A percentile compares a stretch with the other conserved stretches of the same genome.
Conservation (phyloP, 2,113 vertebrate genomes). For the Hucho hucho region DNA sequence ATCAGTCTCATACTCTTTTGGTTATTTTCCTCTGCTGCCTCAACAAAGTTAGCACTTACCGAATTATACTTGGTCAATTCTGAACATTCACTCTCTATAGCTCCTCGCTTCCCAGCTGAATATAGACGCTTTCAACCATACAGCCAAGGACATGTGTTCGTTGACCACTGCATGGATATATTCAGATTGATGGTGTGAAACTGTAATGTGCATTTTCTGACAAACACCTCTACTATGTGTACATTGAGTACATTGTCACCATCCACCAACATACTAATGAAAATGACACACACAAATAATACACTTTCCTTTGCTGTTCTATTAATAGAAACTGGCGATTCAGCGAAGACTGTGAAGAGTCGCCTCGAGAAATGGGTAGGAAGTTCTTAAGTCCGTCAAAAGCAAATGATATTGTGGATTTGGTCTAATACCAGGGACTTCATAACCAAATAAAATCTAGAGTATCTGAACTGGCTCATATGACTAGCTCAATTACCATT, state of each 20-base stretch:
- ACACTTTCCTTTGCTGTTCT: too few species aligned
- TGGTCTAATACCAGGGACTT: too few species aligned
- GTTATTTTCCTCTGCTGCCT: not conserved
- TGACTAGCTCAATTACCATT: too few species aligned
- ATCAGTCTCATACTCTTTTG: not conserved
- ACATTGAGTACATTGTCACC: not conserved
- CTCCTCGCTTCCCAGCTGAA: not conserved
- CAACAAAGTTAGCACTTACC: not conserved
- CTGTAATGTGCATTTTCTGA: not conserved
- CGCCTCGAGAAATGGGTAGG: too few species aligned
- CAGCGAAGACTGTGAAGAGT: too few species aligned
- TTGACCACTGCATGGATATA: slow-evolving; percentile 2
- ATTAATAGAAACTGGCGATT: too few species aligned
- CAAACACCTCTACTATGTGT: not conserved
- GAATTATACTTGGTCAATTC: not conserved
- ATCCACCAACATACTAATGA: not conserved
- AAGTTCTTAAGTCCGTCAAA: too few species aligned
- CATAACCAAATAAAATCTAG: too few species aligned
- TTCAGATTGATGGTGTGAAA: not conserved
- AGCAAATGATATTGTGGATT: too few species aligned
- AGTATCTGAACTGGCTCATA: too few species aligned
- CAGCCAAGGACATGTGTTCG: slow-evolving; percentile 29
- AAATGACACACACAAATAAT: not conserved
- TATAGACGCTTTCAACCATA: slow-evolving; percentile 2
- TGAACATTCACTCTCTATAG: not conserved